Base-by-base conservation (phyloP, 2,888 invertebrate species). In the Spatulosminthurus flaviceps region DNA sequence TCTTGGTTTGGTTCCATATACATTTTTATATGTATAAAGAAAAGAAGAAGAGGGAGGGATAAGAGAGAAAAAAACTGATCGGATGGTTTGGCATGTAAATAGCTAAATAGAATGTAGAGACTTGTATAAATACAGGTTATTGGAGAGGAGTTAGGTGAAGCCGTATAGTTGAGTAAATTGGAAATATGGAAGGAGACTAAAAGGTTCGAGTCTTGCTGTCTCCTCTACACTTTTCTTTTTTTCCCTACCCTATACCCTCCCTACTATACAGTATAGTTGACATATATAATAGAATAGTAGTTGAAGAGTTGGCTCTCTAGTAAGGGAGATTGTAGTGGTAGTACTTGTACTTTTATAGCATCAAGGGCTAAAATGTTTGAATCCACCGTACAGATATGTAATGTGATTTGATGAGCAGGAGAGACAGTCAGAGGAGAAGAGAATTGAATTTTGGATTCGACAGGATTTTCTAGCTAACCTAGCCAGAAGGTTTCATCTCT, bases 381-480 rank as follows among this genome's bases (percentile, higher is more conserved):
- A 51, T 51, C n/a, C 9, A 51, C 9, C n/a, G n/a, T n/a, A 51
- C 16, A 51, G 51, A 26, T 64, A 64, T 64, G 64, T 64, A 64
- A 64, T 64, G 16, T 4, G 64, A 64, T 64, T 24, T 43, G 76
- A 76, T 42, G 43, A 76, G 67, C 42, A 71, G 70, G 43, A 76
- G n/a, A n/a, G 76, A 67, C 67, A 76, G 69, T 21, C 43, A 67
- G n/a, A n/a, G 64, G 75, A 64, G 26, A 76, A 67, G 67, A 76
- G 76, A 76, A 76, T 76, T 76, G 76, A 76, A 76, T 76, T 76
- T 72, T 41, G 75, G 67, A 74, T 61, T 74, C 74, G 74, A 74
- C 74, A 43, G 67, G 76, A 76, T 76, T 76, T 76, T 28, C 67
- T 34, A 28, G 74, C 61, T 34, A 74, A 74, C 61, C 61, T 76